phyloP scores from a whole-genome alignment of 1,140 invertebrate genomes.

The Lepidurus packardi region DNA sequence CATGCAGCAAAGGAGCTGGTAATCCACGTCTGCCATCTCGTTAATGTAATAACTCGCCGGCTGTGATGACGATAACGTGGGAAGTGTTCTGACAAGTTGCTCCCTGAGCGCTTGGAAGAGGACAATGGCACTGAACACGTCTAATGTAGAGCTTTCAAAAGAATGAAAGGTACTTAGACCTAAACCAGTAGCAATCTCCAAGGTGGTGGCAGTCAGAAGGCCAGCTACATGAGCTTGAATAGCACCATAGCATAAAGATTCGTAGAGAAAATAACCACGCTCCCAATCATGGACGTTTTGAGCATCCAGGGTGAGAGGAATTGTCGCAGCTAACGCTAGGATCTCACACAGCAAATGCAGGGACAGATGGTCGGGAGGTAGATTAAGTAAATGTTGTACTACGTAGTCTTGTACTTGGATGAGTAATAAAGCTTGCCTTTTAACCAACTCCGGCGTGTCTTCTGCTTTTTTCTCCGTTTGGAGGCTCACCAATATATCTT shows the following conservation, averaged over 20 bases:
- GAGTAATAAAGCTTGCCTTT: neutral
- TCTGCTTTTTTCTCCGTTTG: neutral
- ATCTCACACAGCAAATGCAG: neutral
- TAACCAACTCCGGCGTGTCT: neutral
- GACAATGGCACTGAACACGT: neutral
- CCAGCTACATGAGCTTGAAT: neutral
- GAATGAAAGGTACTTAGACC: neutral
- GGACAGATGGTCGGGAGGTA: neutral
- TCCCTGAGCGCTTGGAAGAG: neutral
- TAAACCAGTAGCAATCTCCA: neutral
- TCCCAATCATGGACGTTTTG: neutral
- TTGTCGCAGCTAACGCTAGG: neutral
- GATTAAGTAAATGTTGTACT: neutral
- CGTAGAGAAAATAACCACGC: neutral
- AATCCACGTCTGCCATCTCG: neutral
- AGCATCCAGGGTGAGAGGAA: neutral
- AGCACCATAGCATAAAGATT: constrained; percentile 3
- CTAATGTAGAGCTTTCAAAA: neutral
- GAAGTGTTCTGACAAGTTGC: neutral
- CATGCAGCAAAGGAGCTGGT: neutral
- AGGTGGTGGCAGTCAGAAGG: neutral
- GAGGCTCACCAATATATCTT: neutral
- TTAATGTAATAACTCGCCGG: neutral
- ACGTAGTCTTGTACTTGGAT: neutral
- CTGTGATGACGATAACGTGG: neutral